A percentile compares a stretch with the other conserved stretches of the same genome.
phyloP scores from a whole-genome alignment of 2,888 invertebrate genomes.

The Harpalus rubripes region DNA sequence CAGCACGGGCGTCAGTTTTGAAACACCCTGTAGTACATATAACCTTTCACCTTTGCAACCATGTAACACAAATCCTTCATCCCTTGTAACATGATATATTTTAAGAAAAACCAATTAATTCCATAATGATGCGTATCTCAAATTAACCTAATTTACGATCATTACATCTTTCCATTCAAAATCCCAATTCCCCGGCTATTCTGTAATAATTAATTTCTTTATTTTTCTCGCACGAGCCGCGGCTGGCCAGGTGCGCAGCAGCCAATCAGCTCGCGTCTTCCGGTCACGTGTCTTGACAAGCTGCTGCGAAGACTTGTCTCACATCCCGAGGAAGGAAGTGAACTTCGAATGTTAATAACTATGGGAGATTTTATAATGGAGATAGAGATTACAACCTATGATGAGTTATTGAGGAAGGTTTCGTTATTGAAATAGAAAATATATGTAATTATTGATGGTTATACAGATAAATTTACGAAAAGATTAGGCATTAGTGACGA shows the following conservation, averaged over 20 bases:
- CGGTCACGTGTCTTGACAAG: background rate
- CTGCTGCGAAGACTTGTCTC: background rate
- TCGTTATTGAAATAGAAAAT: background rate
- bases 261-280: background rate
- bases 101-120: slow-evolving; percentile 4
- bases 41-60: background rate
- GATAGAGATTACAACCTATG: background rate
- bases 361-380: background rate
- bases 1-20: too few relatives aligned
- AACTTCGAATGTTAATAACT: background rate
- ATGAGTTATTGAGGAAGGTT: background rate
- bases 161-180: background rate
- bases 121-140: background rate
- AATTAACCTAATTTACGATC: background rate
- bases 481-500: too few relatives aligned
- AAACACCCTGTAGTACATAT: too few relatives aligned
- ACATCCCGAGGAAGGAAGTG: background rate
- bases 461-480: too few relatives aligned
- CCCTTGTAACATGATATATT: background rate
- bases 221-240: background rate
- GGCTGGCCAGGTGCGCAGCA: background rate
- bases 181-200: background rate
- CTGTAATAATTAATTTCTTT: background rate
- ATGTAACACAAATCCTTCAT: background rate
- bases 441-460: too few relatives aligned